phyloP scores from a whole-genome alignment of 23 tunicate genomes.

The Halocynthia roretzi region DNA sequence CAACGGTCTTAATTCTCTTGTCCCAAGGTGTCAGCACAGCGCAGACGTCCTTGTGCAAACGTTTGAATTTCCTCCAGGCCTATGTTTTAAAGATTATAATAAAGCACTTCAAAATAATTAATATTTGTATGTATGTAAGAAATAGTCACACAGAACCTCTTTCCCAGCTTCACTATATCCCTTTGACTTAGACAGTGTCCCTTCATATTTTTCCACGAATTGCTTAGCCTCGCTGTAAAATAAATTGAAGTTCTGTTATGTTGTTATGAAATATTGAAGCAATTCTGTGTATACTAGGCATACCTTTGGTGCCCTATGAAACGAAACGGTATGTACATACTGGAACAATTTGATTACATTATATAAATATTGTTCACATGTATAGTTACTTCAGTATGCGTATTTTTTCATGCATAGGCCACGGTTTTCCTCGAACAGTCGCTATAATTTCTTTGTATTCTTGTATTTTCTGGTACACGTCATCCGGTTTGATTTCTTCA shows the following conservation, averaged over 20 bases:
- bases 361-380: no score
- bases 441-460: constrained; percentile 49
- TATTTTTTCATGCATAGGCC: constrained; percentile 62
- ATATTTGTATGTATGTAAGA: no score
- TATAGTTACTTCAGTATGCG: constrained; percentile 30
- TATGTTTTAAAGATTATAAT: neutral
- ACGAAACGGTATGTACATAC: no score
- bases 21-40: constrained; percentile 57
- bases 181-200: constrained; percentile 19
- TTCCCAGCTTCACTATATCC: constrained; percentile 26
- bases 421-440: constrained; percentile 45
- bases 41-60: constrained; percentile 29
- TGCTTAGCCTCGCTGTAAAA: constrained; percentile 20
- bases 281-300: no score
- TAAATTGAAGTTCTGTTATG: neutral
- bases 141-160: constrained; percentile 11
- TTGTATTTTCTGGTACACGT: constrained; percentile 32
- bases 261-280: neutral
- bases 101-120: no score
- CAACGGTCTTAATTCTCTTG: constrained; percentile 46
- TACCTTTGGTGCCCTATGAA: no score
- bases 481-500: constrained; percentile 16
- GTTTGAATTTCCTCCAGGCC: constrained; percentile 30
- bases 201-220: constrained; percentile 50
- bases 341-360: no score